These are phyloP conservation scores for Myotis lucifugus DNA, from an alignment of 2,113 vertebrate genomes.

Conservation along the genomic window DNA sequence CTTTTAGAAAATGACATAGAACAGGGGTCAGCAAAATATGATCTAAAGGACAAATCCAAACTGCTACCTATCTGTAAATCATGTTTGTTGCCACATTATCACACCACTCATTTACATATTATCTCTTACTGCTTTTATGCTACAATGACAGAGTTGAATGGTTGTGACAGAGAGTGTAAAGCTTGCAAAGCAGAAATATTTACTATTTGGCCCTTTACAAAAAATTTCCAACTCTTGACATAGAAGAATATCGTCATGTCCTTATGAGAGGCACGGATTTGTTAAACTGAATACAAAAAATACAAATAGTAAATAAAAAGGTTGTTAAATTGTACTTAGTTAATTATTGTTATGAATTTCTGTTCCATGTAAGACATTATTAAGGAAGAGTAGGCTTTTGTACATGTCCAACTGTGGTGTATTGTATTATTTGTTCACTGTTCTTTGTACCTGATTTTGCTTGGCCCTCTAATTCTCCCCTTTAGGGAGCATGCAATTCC, in stretches of 20 bases:
- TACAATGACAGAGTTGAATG: not conserved
- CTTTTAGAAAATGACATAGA: not conserved
- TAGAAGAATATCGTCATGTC: not conserved
- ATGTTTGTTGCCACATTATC: not conserved
- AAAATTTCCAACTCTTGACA: not conserved
- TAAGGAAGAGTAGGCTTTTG: not conserved
- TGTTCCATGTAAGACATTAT: not conserved
- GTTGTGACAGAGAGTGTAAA: not conserved
- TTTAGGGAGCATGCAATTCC: not conserved
- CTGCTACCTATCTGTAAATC: not conserved
- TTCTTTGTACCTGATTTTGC: not conserved
- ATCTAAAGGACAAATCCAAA: not conserved
- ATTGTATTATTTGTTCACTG: not conserved
- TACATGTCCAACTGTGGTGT: not conserved
- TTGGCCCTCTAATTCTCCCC: not conserved
- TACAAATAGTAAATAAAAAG: not conserved
- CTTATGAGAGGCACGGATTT: not conserved
- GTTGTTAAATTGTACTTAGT: not conserved
- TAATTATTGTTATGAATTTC: not conserved
- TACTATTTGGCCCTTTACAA: not conserved
- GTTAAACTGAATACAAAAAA: not conserved
- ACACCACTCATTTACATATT: not conserved
- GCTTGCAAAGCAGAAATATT: not conserved
- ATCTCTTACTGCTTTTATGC: not conserved
- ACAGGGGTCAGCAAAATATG: not conserved